Evolutionary conservation across 2,113 vertebrate genomes (phyloP), one percentile per base, ranked within the genome.

Genomic region (Hystrix cristata): DNA sequence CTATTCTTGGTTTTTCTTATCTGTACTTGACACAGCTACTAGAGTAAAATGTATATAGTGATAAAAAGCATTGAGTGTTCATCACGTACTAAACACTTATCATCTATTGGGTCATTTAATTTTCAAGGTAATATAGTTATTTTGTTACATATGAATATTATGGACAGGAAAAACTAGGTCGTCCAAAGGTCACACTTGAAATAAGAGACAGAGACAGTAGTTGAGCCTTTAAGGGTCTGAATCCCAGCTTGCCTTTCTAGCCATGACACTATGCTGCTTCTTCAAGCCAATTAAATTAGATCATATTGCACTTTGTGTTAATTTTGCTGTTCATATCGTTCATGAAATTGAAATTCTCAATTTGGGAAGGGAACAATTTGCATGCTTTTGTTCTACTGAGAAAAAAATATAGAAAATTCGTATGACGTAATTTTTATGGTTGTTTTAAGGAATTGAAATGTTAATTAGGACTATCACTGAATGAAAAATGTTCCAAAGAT

Each of bases 381-480:
- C 5, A 48, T 10, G 1, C 2, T 93, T 25, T 87, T 65, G 5
- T 81, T 95, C 53, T 87, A n/a, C 7, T 23, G 53, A 88, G 31
- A 78, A 80, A 95, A 93, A 4, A 67, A n/a, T 48, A 76, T 76
- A 48, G 79, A 93, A 78, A 94, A 92, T 84, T 27, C 51, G 18
- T 5, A 34, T 92, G 19, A 87, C 7, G 13, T 34, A 16, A 15
- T 74, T 51, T 94, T 92, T 59, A 76, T 85, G 82, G 3, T 13
- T 84, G 3, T 93, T 94, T 92, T 69, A 74, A 81, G 57, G 3
- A 72, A 87, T 2, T 82, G 15, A 85, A 59, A 48, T 89, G 27
- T 46, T 95, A 87, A 97, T 92, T 92, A 98, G 95, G 34, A 34
- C 23, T 19, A 79, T 87, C 12, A 53, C 7, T 1, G 76, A 85